Base-by-base conservation (phyloP, 2,797 vertebrate species). In the Hybognathus amarus region DNA sequence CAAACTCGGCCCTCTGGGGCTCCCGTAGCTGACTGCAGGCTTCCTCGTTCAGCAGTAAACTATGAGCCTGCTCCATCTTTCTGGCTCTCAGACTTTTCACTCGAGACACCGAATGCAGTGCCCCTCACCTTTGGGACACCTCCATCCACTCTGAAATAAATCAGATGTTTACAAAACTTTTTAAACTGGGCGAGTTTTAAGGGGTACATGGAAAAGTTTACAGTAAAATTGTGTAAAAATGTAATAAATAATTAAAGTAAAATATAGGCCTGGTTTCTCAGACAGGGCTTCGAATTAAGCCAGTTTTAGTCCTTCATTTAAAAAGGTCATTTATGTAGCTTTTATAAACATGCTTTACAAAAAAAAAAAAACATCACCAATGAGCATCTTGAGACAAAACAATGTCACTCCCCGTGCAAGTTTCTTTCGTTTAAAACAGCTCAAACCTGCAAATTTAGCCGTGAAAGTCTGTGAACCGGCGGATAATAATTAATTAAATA, bases 61-160 rank as follows among this genome's bases (percentile, higher is more conserved):
- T 94, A 88, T 97, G 96, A 87, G 96, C 94, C 83, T 90, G 91
- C 92, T 97, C 97, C 97, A 98, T 98, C 90, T 89, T 89, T 13
- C 40, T 4, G 36, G 13, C 40, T n/a, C 30, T 86, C 45, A 12
- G 38, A 38, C 38, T 79, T 84, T 70, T 27, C 68, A 36, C 24
- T 45, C n/a, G 20, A 63, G 52, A 61, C 52, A 45, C 42, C 24
- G 36, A 64, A 38, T 11, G 20, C 68, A 69, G 47, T 18, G 2
- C 47, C 50, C 6, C 56, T 87, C 82, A 87, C 13, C 54, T 59
- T 61, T 4, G 2, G 1, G 54, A 78, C 47, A 33, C 24, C 13
- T 38, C 22, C 20, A 63, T 82, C 40, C 30, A n/a, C 22, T 27
- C 76, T 82, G 66, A 77, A 88, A 82, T 45, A 68, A 45, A 54